These are phyloP conservation scores for Salmo trutta DNA, from an alignment of 2,797 vertebrate species.

Conservation along the genomic window DNA sequence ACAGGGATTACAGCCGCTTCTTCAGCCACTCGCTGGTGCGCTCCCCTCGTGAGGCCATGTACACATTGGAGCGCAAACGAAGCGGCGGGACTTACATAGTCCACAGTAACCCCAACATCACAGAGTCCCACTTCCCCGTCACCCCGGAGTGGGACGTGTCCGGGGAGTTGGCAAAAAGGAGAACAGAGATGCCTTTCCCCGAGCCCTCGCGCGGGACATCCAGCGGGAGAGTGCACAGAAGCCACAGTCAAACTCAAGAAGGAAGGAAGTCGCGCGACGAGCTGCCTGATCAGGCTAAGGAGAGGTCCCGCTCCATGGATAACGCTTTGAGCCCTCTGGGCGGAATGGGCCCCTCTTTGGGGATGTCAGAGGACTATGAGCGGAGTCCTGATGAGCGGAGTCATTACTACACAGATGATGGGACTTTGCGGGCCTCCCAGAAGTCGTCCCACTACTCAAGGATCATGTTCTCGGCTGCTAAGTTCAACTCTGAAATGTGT, in stretches of 20 bases:
- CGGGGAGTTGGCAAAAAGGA: constrained; percentile 94
- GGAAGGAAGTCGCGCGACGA: constrained; percentile 92
- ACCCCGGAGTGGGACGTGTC: constrained; percentile 99
- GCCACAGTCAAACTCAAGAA: constrained; percentile 99
- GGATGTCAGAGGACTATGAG: constrained; percentile 90
- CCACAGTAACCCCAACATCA: constrained; percentile 91
- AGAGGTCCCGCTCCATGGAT: constrained; percentile 97
- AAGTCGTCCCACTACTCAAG: constrained; percentile 90
- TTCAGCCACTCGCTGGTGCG: constrained; percentile 92
- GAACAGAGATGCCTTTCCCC: constrained; percentile 98
- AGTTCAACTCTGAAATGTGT: constrained; percentile 93
- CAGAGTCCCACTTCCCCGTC: constrained; percentile 95
- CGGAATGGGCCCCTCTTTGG: constrained; percentile 73
- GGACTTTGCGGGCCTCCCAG: constrained; percentile 89
- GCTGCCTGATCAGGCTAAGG: constrained; percentile 94
- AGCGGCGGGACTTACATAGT: constrained; percentile 88
- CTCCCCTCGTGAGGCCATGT: constrained; percentile 93
- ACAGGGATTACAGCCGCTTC: constrained; percentile 89
- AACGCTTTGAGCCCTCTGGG: constrained; percentile 91
- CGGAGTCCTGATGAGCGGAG: constrained; percentile 89
- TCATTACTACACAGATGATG: constrained; percentile 93
- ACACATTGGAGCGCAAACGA: constrained; percentile 89
- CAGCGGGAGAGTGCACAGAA: constrained; percentile 92
- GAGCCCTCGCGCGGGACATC: constrained; percentile 96
- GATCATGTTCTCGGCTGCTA: constrained; percentile 88